Evolutionary conservation across 1,140 invertebrate genomes (phyloP), one percentile per base, ranked within the genome.

Genomic region (Melitaea cinxia): DNA sequence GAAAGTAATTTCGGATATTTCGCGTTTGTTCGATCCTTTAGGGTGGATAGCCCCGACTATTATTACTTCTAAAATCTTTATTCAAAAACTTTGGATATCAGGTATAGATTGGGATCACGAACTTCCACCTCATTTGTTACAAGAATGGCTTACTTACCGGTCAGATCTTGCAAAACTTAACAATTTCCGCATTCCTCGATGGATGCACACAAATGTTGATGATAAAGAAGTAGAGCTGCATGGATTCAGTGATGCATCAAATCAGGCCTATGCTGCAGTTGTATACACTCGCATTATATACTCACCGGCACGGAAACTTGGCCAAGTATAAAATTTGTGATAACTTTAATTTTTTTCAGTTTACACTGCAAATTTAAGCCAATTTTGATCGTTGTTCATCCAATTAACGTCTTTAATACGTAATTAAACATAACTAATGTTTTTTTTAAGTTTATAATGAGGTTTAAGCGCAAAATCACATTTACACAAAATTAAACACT

Each of bases 41-140:
- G 84, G 85, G 14, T 74, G 81, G 50, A 30, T 87, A 5, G 66
- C 77, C 24, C 88, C 86, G 12, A 62, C 78, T 4, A 77, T 77
- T 15, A 68, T 89, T 6, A 67, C 57, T 4, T 72, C 77, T 28
- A 89, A 91, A 68, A 77, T 89, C 5, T 74, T 89, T 12, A 76
- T 89, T 42, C 83, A 89, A 68, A 75, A 74, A 62, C 15, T 87
- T 9, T 83, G 85, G 83, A 26, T 75, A 14, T 53, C 47, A 17
- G 66, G 74, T 21, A 52, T 81, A 19, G 72, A 69, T 6, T 89
- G 86, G 86, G 84, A 91, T 64, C 59, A 73, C 5, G 59, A 68
- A 26, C 30, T 82, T 2, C 52, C 74, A 14, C n/a, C 39, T 15
- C 50, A 70, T n/a, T 39, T 78, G 17, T 42, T 68, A 15, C 57